Evolutionary conservation across 2,797 vertebrate species (phyloP), one percentile per base, ranked within the genome.

Genomic region (Pipistrellus pygmaeus): DNA sequence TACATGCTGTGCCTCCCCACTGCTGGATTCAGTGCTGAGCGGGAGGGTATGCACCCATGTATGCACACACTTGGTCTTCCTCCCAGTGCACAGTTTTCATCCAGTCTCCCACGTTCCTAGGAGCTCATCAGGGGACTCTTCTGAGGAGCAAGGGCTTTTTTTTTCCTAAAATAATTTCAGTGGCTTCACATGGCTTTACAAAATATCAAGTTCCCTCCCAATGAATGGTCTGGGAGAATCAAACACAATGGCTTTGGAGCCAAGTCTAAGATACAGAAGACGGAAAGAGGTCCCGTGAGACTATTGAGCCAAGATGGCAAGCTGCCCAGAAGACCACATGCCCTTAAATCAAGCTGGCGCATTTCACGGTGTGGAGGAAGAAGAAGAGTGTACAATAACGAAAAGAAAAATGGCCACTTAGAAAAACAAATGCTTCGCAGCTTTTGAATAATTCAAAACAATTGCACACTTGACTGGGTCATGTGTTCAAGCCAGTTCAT

Each of bases 381-480:
- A 95, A 91, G 93, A 90, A 78, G 44, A 86, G 76, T 38, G 8
- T 41, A 30, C 21, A 55, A 94, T 62, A 92, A 94, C 91, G 92
- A 71, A 51, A 78, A 94, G 90, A 88, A 88, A 84, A 91, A 64
- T 62, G 87, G 62, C 64, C 64, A 71, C 95, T 95, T 62, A 94
- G 73, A 68, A 84, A 88, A 94, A 91, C 30, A 93, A 83, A 84
- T 41, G 80, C 66, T 86, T 87, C 68, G 55, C 25, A 35, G 86
- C 18, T 72, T 93, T 87, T 78, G 76, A 89, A 90, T 96, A 92
- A 95, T 94, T 94, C 82, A 91, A 78, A 94, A 91, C 85, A 85
- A 75, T 60, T 48, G 81, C 71, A 69, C 38, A 30, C 77, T 62
- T 90, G 94, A 85, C 0, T 62, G 73, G 44, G 85, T 89, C 93